phyloP scores from a whole-genome alignment of 2,888 invertebrate genomes.

The Troides oblongomaculatus region DNA sequence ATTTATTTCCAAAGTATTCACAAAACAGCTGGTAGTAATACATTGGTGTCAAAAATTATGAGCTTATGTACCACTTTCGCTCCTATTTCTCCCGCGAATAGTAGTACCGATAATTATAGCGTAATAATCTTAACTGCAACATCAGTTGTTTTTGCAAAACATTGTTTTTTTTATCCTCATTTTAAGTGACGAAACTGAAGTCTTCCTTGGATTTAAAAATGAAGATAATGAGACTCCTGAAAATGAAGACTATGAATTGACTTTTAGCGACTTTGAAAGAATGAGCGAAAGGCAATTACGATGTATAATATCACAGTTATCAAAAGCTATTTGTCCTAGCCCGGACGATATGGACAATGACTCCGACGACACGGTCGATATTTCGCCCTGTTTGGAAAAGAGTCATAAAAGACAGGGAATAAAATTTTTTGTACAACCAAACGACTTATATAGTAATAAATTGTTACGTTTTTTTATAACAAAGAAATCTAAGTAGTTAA shows the following conservation, averaged over 20 bases:
- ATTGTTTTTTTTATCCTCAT: background rate
- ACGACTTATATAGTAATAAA: background rate
- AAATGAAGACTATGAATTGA: conserved; percentile 4
- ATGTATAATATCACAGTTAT: conserved; percentile 8
- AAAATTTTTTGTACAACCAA: conserved; percentile 6
- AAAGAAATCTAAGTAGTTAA: background rate
- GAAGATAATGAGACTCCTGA: background rate
- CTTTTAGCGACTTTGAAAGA: conserved; percentile 21
- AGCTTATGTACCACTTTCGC: too few species aligned
- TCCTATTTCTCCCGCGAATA: too few species aligned
- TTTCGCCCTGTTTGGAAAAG: background rate
- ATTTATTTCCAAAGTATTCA: too few species aligned
- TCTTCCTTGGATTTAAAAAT: background rate
- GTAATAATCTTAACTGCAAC: too few species aligned
- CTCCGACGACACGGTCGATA: background rate
- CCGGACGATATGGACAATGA: conserved; percentile 1
- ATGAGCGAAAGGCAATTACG: conserved; percentile 12
- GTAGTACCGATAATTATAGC: too few species aligned
- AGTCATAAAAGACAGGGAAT: background rate
- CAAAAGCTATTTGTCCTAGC: background rate
- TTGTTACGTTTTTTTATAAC: background rate
- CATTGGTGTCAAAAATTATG: too few species aligned
- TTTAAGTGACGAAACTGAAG: background rate
- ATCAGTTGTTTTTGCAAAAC: background rate
- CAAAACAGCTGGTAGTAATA: too few species aligned